Evolutionary conservation across 2,797 vertebrate genomes (phyloP).

Genomic region (Uromys caudimaculatus): DNA sequence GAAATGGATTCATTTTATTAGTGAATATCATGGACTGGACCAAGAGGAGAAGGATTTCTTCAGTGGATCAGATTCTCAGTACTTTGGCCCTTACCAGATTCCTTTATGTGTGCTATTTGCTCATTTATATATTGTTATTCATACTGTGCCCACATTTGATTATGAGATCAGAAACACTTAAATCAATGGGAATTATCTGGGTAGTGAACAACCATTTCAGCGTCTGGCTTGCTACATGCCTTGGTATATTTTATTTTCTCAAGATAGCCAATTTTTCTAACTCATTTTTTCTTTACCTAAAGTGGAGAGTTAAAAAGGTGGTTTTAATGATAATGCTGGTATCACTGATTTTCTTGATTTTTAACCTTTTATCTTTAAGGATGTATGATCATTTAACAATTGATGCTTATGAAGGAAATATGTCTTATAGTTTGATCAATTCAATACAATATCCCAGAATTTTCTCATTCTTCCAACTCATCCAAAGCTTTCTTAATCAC

Average conservation of each 20-base stretch:
- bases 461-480: not conserved
- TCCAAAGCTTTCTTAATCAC: not conserved
- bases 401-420: no score
- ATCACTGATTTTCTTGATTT: not conserved
- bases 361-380: not conserved
- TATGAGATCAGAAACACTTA: accelerated
- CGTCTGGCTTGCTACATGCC: constrained; percentile 27
- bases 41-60: not conserved
- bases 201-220: constrained; percentile 29
- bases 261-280: constrained; percentile 59
- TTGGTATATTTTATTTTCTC: constrained; percentile 46
- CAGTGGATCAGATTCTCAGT: not conserved
- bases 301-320: constrained; percentile 25
- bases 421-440: no score
- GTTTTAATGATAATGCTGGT: not conserved
- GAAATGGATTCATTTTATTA: constrained; percentile 41
- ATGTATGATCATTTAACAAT: accelerated
- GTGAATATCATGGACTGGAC: not conserved
- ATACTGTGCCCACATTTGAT: accelerated
- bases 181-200: not conserved
- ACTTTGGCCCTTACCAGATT: constrained; percentile 29
- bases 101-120: not conserved
- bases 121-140: not conserved
- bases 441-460: not conserved
- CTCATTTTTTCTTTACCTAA: constrained; percentile 53